Evolutionary conservation across 2,113 vertebrate genomes (phyloP).

Genomic region (Sinocyclocheilus maitianheensis): DNA sequence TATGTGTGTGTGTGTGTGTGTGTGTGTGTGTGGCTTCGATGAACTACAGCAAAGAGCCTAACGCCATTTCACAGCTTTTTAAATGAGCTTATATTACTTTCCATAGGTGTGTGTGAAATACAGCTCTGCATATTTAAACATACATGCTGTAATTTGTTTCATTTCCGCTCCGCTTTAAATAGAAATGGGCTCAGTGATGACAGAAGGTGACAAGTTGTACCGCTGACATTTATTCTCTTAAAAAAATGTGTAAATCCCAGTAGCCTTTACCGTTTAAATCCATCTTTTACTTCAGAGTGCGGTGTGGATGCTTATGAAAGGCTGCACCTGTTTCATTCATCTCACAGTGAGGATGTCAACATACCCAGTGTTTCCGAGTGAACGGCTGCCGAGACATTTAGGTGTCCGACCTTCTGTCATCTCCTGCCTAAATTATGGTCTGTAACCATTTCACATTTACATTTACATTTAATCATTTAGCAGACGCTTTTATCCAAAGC

Average conservation of each 20-base stretch:
- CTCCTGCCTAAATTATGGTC: conserved; percentile 28
- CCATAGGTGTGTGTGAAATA: not conserved
- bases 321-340: conserved; percentile 9
- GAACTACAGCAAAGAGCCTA: not conserved
- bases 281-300: not conserved
- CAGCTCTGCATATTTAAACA: not conserved
- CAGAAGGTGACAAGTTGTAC: not conserved
- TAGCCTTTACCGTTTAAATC: not conserved
- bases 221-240: not conserved
- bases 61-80: not conserved
- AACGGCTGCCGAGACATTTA: not conserved
- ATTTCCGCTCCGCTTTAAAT: not conserved
- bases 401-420: conserved; percentile 13
- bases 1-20: conserved; percentile 4
- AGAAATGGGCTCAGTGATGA: not conserved
- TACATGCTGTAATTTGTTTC: not conserved
- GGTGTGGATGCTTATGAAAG: not conserved
- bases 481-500: no score
- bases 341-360: conserved; percentile 1
- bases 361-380: not conserved
- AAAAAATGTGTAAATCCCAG: not conserved
- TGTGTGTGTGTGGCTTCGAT: not conserved
- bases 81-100: not conserved
- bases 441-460: conserved; percentile 36
- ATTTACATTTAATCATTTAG: no score